These are phyloP conservation scores for Drosophila nigromelanica DNA, from an alignment of 1,140 invertebrate species.

Conservation along the genomic window DNA sequence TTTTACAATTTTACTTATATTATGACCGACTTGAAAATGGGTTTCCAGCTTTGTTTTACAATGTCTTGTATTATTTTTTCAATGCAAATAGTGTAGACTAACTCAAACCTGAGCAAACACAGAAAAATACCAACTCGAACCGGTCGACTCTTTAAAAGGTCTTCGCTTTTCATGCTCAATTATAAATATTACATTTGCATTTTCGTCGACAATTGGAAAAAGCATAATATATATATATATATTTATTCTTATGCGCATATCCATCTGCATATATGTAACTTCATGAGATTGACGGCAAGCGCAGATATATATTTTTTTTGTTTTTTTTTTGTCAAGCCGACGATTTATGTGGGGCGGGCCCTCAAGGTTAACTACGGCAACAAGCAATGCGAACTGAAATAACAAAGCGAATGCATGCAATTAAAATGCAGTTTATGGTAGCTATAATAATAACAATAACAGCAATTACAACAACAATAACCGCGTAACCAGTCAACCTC, in stretches of 20 bases:
- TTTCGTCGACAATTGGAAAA: slow-evolving; percentile 19
- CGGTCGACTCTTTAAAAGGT: slow-evolving; percentile 33
- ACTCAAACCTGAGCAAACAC: slow-evolving; percentile 4
- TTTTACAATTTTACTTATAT: not conserved
- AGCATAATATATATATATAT: slow-evolving; percentile 11
- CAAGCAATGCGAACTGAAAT: slow-evolving; percentile 31
- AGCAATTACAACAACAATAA: slow-evolving; percentile 12
- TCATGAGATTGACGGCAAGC: slow-evolving; percentile 37
- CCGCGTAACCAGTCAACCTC: slow-evolving; percentile 32
- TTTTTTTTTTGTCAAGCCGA: slow-evolving; percentile 4
- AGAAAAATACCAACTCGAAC: not conserved
- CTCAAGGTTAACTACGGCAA: slow-evolving; percentile 55
- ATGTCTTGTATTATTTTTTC: slow-evolving; percentile 7
- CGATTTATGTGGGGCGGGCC: slow-evolving; percentile 48
- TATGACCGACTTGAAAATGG: not conserved
- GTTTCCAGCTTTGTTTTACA: not conserved
- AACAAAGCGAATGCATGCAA: slow-evolving; percentile 66
- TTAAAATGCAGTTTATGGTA: slow-evolving; percentile 70
- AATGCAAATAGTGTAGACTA: slow-evolving; percentile 36
- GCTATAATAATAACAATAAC: slow-evolving; percentile 17
- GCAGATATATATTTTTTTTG: slow-evolving; percentile 5
- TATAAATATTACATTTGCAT: slow-evolving; percentile 57
- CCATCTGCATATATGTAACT: not conserved
- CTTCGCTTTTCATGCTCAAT: slow-evolving; percentile 53
- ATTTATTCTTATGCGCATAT: slow-evolving; percentile 19